These are phyloP conservation scores for Triplophysa siluroides DNA, from an alignment of 2,113 vertebrate species.

Conservation along the genomic window DNA sequence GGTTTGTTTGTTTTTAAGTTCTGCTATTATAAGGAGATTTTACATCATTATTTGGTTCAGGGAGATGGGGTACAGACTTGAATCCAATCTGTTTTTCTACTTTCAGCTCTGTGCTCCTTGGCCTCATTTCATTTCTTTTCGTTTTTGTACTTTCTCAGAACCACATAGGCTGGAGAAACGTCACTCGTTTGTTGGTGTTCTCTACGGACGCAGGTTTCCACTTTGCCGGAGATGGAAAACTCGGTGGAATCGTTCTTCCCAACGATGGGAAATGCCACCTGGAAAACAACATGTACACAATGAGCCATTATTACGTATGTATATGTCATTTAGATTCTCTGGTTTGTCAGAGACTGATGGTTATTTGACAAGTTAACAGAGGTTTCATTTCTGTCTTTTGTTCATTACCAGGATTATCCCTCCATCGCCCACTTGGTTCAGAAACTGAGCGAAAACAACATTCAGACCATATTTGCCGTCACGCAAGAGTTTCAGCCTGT, in stretches of 20 bases:
- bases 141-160: conserved; percentile 70
- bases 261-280: conserved; percentile 96
- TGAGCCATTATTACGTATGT: conserved; percentile 98
- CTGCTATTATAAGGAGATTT: background rate
- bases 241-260: conserved; percentile 95
- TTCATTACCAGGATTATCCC: conserved; percentile 88
- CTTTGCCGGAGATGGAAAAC: conserved; percentile 96
- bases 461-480: conserved; percentile 97
- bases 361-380: background rate
- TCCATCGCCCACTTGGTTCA: conserved; percentile 97
- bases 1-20: background rate
- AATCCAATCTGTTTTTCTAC: background rate
- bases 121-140: background rate
- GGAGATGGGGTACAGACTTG: background rate
- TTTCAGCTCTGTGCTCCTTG: conserved; percentile 15
- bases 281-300: conserved; percentile 90
- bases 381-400: background rate
- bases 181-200: conserved; percentile 94
- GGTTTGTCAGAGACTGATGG: background rate
- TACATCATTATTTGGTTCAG: background rate
- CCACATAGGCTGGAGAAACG: conserved; percentile 96
- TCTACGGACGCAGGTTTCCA: conserved; percentile 98
- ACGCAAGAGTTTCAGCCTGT: conserved; percentile 96
- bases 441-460: conserved; percentile 97
- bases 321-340: background rate